Evolutionary conservation across 92 coral and sea anemone genomes (phyloP), one percentile per base, ranked within the genome.

Genomic region (Virgularia gustaviana): DNA sequence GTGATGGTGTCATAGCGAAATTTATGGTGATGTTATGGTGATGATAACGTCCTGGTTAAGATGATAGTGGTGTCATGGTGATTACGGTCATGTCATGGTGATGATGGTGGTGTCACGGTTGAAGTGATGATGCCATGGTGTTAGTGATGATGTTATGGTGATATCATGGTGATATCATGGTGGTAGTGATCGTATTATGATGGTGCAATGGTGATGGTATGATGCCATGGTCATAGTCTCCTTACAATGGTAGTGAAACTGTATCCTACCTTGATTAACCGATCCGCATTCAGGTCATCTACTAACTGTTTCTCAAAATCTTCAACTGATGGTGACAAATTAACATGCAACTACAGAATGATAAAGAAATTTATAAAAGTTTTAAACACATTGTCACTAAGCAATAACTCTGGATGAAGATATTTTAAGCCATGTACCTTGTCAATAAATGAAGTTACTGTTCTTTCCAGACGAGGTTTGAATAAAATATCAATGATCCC

Each of bases 271-370:
- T 79, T 89, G 36, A 86, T 83, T 13, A 85, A 83, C 41, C 99
- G 84, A 70, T 94, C 99, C 0, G 66, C 85, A 58, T 94, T 94
- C 33, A 94, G 86, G 36, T 81, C 88, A 22, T 74, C 78, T 31
- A 86, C 71, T 61, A 94, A 38, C 53, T 87, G 77, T 36, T 87
- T 88, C 60, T 94, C 99, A 87, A 94, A 94, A 60, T 89, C 96
- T 72, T 94, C 90, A 39, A 94, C 64, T 11, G 94, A 82, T 49
- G 99, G 96, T 42, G 80, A 60, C 49, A 89, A 68, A 35, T 66
- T 24, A n/a, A 94, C 70, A 53, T 84, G 81, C 64, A 94, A 70
- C 99, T 92, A 55, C 6, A 79, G 68, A 44, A 31, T 55, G 28
- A 60, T 56, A 24, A 13, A 28, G 1, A 57, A 29, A 28, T 0